Conservation (phyloP, 2,797 vertebrate genomes). For the Phoeniculus purpureus region DNA sequence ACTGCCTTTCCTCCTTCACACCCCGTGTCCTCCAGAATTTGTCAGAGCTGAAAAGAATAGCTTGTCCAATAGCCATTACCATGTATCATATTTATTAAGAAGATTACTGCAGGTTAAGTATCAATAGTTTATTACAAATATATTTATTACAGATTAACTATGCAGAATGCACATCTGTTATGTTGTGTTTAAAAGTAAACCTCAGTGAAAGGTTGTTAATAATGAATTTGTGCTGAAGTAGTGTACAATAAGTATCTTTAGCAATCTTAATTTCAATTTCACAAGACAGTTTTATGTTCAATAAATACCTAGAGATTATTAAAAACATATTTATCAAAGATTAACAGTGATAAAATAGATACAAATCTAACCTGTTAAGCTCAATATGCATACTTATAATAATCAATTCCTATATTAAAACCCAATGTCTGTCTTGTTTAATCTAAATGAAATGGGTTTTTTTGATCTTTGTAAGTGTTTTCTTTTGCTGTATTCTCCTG, state of each 20-base stretch:
- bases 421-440: slow-evolving; percentile 61
- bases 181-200: slow-evolving; percentile 50
- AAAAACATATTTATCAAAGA: slow-evolving; percentile 83
- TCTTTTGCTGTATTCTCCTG: not conserved
- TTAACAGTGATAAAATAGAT: slow-evolving; percentile 75
- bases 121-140: slow-evolving; percentile 63
- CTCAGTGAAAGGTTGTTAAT: slow-evolving; percentile 47
- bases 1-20: not conserved
- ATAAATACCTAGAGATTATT: slow-evolving; percentile 79
- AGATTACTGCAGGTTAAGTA: slow-evolving; percentile 70
- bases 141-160: slow-evolving; percentile 53
- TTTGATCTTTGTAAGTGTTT: not conserved
- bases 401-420: slow-evolving; percentile 77
- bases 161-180: not conserved
- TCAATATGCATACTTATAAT: slow-evolving; percentile 72
- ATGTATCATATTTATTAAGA: slow-evolving; percentile 61
- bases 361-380: slow-evolving; percentile 75
- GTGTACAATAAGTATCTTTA: slow-evolving; percentile 56
- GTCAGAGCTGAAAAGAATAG: not conserved
- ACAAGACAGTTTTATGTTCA: slow-evolving; percentile 76
- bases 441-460: slow-evolving; percentile 44
- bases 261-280: slow-evolving; percentile 62
- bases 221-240: slow-evolving; percentile 55
- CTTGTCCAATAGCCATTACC: slow-evolving; percentile 18
- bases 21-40: not conserved